Conservation (phyloP, 2,888 invertebrate genomes). For the Syrphus vitripennis region DNA sequence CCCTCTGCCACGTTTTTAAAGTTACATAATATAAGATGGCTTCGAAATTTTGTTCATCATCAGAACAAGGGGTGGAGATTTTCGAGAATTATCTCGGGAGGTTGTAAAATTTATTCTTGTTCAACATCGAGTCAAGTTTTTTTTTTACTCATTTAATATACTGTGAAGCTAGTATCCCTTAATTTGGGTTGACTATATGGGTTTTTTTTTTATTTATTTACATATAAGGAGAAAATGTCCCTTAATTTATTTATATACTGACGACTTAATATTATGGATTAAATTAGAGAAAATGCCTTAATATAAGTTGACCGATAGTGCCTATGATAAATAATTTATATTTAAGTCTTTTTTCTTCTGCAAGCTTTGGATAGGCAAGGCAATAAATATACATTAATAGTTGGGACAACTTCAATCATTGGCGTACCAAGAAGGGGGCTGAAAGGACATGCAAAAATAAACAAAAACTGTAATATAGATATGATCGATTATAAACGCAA, state of each 20-base stretch:
- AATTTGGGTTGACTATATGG: not conserved
- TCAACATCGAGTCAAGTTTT: constrained; percentile 11
- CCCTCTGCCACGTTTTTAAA: not conserved
- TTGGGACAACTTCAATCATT: no score
- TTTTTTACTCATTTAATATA: not conserved
- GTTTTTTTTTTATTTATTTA: not conserved
- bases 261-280: constrained; percentile 5
- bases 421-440: no score
- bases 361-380: no score
- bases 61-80: not conserved
- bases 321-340: no score
- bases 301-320: not conserved
- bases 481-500: no score
- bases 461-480: no score
- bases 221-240: not conserved
- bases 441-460: no score
- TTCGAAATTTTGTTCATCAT: not conserved
- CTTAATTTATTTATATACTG: constrained; percentile 14
- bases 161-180: not conserved
- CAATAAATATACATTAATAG: no score
- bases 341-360: no score
- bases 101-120: constrained; percentile 9
- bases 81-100: constrained; percentile 6
- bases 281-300: not conserved
- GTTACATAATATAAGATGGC: not conserved